Conservation (phyloP, 2,113 vertebrate species). For the Lepus timidus region DNA sequence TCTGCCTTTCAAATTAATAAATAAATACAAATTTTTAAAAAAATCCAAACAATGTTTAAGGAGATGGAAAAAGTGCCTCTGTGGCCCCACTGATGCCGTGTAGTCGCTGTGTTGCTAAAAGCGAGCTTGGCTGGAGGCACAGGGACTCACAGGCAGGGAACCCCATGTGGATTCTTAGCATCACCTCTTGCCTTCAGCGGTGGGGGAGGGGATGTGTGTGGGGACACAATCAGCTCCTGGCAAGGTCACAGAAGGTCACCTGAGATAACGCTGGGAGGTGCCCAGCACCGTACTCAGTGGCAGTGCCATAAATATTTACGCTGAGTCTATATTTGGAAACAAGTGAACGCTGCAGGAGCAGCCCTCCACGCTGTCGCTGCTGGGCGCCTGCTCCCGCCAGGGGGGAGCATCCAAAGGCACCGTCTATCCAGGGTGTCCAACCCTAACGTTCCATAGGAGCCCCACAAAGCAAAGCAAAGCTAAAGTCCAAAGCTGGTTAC, state of each 20-base stretch:
- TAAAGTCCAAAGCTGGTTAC: background rate
- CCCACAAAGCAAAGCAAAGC: background rate
- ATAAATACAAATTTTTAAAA: no score
- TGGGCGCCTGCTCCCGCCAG: background rate
- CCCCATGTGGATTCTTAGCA: background rate
- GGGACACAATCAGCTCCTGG: background rate
- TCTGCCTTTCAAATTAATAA: no score
- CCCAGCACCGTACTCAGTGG: no score
- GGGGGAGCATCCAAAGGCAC: background rate
- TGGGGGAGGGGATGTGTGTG: no score
- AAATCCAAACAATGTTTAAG: no score
- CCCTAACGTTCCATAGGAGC: background rate
- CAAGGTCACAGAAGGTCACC: background rate
- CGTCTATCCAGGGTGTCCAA: background rate
- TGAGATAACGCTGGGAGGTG: background rate
- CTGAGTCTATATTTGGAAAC: conserved; percentile 31
- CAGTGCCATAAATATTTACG: background rate
- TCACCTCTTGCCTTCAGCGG: background rate
- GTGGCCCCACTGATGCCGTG: background rate
- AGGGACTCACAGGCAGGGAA: rapidly evolving
- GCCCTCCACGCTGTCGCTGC: background rate
- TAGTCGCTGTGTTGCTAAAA: background rate
- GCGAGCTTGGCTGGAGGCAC: rapidly evolving
- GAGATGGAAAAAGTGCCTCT: background rate
- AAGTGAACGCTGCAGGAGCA: background rate